Conservation (phyloP, 2,797 vertebrate species). For the Poeciliopsis presidionis region DNA sequence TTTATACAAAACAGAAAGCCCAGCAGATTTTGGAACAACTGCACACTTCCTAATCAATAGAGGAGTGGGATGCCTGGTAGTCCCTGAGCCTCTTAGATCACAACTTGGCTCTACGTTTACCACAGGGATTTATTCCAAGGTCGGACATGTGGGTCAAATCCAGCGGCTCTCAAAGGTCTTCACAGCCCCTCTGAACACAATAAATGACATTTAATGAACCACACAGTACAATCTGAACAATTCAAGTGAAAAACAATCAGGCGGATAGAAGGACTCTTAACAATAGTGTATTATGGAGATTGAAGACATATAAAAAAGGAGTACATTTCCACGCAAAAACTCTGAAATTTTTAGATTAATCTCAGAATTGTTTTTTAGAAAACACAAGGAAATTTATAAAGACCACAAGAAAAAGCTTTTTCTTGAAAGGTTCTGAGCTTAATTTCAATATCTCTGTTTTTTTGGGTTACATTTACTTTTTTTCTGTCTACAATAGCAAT, state of each 20-base stretch:
- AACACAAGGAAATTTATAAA: no score
- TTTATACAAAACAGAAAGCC: conserved; percentile 41
- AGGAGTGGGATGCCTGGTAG: conserved; percentile 37
- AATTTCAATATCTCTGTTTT: no score
- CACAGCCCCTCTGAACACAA: neutral
- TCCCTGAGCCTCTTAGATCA: conserved; percentile 17
- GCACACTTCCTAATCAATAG: conserved; percentile 55
- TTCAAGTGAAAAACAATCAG: neutral
- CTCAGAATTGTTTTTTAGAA: no score
- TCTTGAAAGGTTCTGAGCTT: no score
- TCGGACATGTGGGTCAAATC: conserved; percentile 9
- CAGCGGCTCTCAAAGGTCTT: neutral
- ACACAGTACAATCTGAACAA: neutral
- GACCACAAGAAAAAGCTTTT: no score
- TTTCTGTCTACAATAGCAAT: no score
- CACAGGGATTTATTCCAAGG: conserved; percentile 22
- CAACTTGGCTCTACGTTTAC: conserved; percentile 24
- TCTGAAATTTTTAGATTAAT: no score
- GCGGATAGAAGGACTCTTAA: no score
- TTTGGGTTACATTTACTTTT: no score
- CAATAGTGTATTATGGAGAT: no score
- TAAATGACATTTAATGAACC: neutral
- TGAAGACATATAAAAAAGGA: no score
- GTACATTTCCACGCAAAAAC: no score
- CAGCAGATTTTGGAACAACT: conserved; percentile 60